Evolutionary conservation across 2,797 vertebrate species (phyloP).

Genomic region (Sebastes melanostomus): DNA sequence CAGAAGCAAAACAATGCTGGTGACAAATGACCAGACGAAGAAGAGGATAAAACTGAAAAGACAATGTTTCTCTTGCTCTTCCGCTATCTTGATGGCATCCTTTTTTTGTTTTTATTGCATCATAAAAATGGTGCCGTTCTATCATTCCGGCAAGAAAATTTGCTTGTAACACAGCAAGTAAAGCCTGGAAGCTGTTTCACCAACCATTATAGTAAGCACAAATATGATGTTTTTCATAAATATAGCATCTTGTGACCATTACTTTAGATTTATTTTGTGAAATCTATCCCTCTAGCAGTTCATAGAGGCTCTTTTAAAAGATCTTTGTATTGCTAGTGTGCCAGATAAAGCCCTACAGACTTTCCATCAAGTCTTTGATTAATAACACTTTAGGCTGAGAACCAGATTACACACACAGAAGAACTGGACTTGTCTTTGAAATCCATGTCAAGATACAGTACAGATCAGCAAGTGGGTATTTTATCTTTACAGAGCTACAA

Average conservation of each 20-base stretch:
- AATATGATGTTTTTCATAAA: neutral
- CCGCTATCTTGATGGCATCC: neutral
- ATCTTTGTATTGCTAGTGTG: constrained; percentile 4
- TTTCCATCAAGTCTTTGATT: constrained; percentile 19
- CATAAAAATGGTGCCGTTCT: constrained; percentile 21
- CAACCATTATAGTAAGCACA: neutral
- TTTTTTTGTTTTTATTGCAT: constrained; percentile 16
- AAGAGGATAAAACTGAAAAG: constrained; percentile 20
- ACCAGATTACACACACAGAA: constrained; percentile 8
- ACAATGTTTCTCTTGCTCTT: constrained; percentile 24
- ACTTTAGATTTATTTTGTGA: neutral
- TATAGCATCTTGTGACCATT: neutral
- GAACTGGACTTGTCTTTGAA: neutral
- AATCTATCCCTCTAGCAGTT: neutral
- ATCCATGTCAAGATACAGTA: neutral
- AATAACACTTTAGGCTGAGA: constrained; percentile 2
- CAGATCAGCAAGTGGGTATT: constrained; percentile 6
- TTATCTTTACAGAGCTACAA: neutral
- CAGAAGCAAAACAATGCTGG: constrained; percentile 19
- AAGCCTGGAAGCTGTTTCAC: neutral
- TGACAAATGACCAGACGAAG: constrained; percentile 13
- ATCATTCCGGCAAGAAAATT: constrained; percentile 17
- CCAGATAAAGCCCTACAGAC: constrained; percentile 6
- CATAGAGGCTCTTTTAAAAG: neutral
- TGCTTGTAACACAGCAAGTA: neutral